phyloP scores from a whole-genome alignment of 1,140 invertebrate genomes.

The Octopus bimaculoides region DNA sequence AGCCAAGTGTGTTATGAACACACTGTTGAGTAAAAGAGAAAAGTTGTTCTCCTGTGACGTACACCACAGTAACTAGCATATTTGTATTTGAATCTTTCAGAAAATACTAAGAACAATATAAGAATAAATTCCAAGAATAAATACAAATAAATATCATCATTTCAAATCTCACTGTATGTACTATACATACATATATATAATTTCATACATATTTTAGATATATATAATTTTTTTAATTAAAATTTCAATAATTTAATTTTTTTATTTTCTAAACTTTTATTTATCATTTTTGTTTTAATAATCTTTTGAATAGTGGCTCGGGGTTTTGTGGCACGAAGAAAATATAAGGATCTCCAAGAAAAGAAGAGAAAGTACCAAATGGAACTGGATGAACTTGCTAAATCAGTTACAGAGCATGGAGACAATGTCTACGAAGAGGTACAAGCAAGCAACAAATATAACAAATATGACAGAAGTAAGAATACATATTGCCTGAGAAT shows the following conservation, averaged over 20 bases:
- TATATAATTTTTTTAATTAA: too few relatives aligned
- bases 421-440: slow-evolving; percentile 19
- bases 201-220: too few relatives aligned
- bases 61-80: too few relatives aligned
- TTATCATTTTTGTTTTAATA: slow-evolving; percentile 13
- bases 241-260: background rate
- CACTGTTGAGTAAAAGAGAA: too few relatives aligned
- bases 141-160: too few relatives aligned
- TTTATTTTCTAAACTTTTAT: background rate
- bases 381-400: slow-evolving; percentile 15
- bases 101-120: too few relatives aligned
- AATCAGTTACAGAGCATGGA: background rate
- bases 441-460: background rate
- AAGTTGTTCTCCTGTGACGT: too few relatives aligned
- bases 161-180: too few relatives aligned
- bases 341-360: slow-evolving; percentile 20
- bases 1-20: too few relatives aligned
- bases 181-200: too few relatives aligned
- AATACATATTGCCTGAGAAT: slow-evolving; percentile 6
- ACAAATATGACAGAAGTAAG: slow-evolving; percentile 11
- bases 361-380: slow-evolving; percentile 30
- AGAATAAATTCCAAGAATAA: too few relatives aligned
- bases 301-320: slow-evolving; percentile 26
- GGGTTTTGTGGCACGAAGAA: slow-evolving; percentile 41
- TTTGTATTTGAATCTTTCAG: too few relatives aligned